These are phyloP conservation scores for Siniperca knerii DNA, from an alignment of 2,113 vertebrate species.

Conservation along the genomic window DNA sequence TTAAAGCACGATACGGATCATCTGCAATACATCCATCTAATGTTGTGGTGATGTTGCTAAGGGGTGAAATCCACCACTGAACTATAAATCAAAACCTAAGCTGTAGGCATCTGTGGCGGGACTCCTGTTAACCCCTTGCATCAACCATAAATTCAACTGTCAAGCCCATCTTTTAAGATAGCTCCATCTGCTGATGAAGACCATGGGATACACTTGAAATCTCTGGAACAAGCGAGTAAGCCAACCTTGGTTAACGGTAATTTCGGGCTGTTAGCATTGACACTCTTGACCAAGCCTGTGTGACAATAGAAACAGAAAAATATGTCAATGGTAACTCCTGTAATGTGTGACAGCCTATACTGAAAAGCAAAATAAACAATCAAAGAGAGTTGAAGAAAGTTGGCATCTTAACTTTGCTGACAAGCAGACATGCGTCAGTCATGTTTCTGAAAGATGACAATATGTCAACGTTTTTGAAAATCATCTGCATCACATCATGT, in stretches of 20 bases:
- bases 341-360: no score
- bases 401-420: neutral
- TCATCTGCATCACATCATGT: neutral
- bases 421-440: neutral
- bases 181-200: neutral
- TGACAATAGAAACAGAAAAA: neutral
- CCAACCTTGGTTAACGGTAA: neutral
- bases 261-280: neutral
- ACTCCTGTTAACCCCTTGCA: neutral
- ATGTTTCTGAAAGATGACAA: conserved; percentile 15
- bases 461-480: neutral
- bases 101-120: neutral
- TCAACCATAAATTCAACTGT: neutral
- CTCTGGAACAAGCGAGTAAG: neutral
- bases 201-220: neutral
- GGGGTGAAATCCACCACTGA: neutral
- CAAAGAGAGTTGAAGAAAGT: neutral
- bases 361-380: neutral
- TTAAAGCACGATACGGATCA: neutral
- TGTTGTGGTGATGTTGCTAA: no score
- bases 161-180: neutral
- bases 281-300: neutral
- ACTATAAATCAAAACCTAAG: conserved; percentile 10
- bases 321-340: neutral
- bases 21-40: neutral